phyloP scores from a whole-genome alignment of 2,888 invertebrate genomes.

The Apamea anceps region DNA sequence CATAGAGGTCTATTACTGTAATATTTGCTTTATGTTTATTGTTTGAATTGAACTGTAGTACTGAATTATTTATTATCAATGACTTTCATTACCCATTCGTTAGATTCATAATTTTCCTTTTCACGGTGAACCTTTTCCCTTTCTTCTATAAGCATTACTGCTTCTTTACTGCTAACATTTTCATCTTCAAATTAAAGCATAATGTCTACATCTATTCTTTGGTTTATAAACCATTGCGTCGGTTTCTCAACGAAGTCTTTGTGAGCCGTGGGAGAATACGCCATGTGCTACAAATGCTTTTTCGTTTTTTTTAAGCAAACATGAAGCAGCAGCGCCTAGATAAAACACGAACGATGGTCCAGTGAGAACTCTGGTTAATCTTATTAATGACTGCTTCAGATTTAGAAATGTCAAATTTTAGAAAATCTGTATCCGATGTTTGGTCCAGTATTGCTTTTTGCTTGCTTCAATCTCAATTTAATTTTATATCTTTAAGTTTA shows the following conservation, averaged over 20 bases:
- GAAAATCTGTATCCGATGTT: background rate
- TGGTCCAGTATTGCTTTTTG: background rate
- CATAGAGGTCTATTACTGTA: background rate
- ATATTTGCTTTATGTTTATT: background rate
- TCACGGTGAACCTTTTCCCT: background rate
- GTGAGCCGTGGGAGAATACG: slow-evolving; percentile 70
- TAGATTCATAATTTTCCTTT: background rate
- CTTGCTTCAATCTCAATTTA: background rate
- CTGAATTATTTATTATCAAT: slow-evolving; percentile 15
- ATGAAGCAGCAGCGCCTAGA: slow-evolving; percentile 41
- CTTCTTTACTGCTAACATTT: background rate
- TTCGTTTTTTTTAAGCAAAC: slow-evolving; percentile 56
- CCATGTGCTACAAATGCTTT: slow-evolving; percentile 63
- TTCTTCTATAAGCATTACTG: background rate
- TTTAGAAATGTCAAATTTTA: background rate
- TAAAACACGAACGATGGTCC: slow-evolving; percentile 53
- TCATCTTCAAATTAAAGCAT: slow-evolving; percentile 11
- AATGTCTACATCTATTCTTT: slow-evolving; percentile 56
- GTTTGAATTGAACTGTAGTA: background rate
- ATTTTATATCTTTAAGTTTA: background rate
- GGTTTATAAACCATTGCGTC: slow-evolving; percentile 59
- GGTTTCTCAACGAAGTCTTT: slow-evolving; percentile 70
- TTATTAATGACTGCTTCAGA: slow-evolving; percentile 31
- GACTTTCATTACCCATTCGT: background rate
- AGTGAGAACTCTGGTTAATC: slow-evolving; percentile 43